Conservation (phyloP, 2,888 invertebrate genomes). For the Himalopsyche japonica region DNA sequence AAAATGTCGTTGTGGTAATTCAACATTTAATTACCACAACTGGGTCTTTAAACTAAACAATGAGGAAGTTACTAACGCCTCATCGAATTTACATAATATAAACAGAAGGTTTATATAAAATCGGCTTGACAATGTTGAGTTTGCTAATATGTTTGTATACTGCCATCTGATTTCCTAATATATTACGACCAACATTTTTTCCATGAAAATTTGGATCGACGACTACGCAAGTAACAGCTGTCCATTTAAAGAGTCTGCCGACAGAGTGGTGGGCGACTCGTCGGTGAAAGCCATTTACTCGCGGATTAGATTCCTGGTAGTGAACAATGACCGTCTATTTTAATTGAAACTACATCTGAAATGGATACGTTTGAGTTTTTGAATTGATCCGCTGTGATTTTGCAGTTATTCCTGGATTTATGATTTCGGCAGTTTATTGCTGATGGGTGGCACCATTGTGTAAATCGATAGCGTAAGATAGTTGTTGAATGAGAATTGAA, state of each 20-base stretch:
- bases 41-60: neutral
- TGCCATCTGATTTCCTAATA: neutral
- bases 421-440: neutral
- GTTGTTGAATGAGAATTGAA: no score
- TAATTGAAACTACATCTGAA: neutral
- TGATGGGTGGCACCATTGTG: no score
- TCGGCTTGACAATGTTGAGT: neutral
- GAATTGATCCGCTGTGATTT: neutral
- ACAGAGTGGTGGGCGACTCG: neutral
- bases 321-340: neutral
- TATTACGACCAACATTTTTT: neutral
- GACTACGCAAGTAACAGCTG: neutral
- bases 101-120: neutral
- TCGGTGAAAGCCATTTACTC: neutral
- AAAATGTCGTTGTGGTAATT: no score
- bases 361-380: neutral
- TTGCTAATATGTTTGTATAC: neutral
- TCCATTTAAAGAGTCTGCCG: neutral
- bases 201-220: neutral
- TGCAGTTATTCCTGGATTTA: neutral
- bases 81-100: neutral
- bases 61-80: neutral
- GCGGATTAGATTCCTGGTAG: neutral
- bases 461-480: no score
- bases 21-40: no score